These are phyloP conservation scores for Nomia melanderi DNA, from an alignment of 1,140 invertebrate genomes.

Conservation along the genomic window DNA sequence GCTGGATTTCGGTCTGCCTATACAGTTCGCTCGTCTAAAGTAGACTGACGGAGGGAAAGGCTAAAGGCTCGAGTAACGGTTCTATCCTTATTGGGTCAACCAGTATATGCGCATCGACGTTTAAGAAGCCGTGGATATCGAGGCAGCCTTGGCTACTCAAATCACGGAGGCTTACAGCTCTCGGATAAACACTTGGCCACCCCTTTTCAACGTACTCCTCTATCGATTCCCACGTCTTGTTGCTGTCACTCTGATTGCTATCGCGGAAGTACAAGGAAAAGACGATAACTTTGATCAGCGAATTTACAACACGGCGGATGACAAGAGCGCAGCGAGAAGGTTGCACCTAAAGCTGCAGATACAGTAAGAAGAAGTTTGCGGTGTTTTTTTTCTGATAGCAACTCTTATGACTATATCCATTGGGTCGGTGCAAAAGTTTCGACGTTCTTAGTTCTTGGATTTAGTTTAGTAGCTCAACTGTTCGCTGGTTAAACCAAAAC, in stretches of 20 bases:
- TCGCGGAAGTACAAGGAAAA: conserved; percentile 20
- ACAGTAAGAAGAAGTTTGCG: too few relatives aligned
- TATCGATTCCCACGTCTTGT: conserved; percentile 61
- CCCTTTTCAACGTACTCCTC: conserved; percentile 56
- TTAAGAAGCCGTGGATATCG: conserved; percentile 63
- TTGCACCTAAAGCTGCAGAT: too few relatives aligned
- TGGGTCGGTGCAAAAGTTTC: too few relatives aligned
- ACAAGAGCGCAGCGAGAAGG: not conserved
- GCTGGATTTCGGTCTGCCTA: conserved; percentile 44
- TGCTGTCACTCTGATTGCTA: conserved; percentile 12
- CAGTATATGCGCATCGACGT: conserved; percentile 64
- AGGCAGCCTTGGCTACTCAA: conserved; percentile 59
- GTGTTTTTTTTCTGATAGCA: too few relatives aligned
- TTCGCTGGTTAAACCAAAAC: too few relatives aligned
- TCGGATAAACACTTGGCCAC: conserved; percentile 62
- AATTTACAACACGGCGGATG: conserved; percentile 9
- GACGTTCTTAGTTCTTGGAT: too few relatives aligned
- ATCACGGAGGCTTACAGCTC: conserved; percentile 62
- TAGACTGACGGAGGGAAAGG: conserved; percentile 32
- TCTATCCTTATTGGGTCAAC: conserved; percentile 63
- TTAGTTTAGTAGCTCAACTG: too few relatives aligned
- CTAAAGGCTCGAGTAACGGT: conserved; percentile 19
- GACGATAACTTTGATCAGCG: conserved; percentile 29
- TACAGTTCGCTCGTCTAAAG: conserved; percentile 37
- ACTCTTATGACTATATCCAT: too few relatives aligned